Base-by-base conservation (phyloP, 2,797 vertebrate species). In the Semaprochilodus insignis region DNA sequence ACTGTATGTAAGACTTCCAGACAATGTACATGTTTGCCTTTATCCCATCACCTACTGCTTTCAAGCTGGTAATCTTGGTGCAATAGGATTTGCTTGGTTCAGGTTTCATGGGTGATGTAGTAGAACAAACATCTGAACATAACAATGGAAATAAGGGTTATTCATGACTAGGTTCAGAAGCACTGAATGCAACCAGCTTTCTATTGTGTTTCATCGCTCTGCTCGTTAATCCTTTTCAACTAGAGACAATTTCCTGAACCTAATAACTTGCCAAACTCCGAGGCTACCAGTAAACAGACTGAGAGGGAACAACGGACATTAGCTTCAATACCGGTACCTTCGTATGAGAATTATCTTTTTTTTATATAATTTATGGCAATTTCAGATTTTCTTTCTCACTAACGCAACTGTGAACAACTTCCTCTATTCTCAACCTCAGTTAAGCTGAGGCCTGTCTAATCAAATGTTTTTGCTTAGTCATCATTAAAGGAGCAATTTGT, bases 281-380 rank as follows among this genome's bases (percentile, higher is more conserved):
- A 92, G 93, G 91, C 93, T 80, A 94, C 93, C 86, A 93, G 90
- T 93, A 94, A 93, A 91, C 92, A 91, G 81, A 88, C 81, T 90
- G 84, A 85, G 88, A 93, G 87, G 78, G 54, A 81, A 91, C 91
- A 93, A 90, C 93, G 88, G 74, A 95, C 92, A 76, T 93, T 95
- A 94, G 92, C 94, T 84, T 95, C 94, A 84, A 94, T 95, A 91
- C 94, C 94, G 93, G 95, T 95, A 95, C 90, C 75, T 80, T 40
- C 57, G 25, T 51, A 59, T 3, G 17, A 57, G 21, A 72, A 72
- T 6, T 52, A 55, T 74, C 54, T 74, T 7, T 60, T 44, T 34
- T 60, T 25, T 62, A 60, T 3, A 59, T 15, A 11, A 4, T 34
- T 34, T 21, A 40, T 23, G 36, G 19, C 3, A 19, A 57, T 36